Percentiles rank a stretch among this genome's conserved stretches.
These are phyloP conservation scores for Oxyteleia sp. DNA, from an alignment of 2,888 invertebrate genomes.

Conservation along the genomic window DNA sequence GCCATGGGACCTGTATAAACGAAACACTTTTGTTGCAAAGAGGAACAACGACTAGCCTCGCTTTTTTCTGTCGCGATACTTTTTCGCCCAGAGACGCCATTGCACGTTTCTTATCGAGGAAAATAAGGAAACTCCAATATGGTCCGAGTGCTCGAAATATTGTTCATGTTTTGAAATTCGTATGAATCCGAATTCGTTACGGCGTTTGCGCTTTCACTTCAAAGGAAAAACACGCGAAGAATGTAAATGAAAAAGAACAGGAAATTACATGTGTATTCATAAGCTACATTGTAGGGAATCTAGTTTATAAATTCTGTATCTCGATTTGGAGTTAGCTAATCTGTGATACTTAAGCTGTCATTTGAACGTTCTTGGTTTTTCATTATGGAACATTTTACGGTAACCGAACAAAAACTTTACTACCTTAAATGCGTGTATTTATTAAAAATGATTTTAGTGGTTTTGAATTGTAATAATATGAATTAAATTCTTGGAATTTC, in stretches of 20 bases:
- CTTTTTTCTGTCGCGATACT: no score
- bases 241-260: constrained; percentile 75
- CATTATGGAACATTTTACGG: background rate
- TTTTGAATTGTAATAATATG: no score
- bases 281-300: constrained; percentile 2
- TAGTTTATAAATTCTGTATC: background rate
- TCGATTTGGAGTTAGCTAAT: background rate
- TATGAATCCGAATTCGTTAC: constrained; percentile 36
- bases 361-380: background rate
- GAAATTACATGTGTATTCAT: constrained; percentile 71
- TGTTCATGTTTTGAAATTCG: constrained; percentile 32
- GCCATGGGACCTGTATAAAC: no score
- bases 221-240: constrained; percentile 5
- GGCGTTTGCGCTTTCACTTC: constrained; percentile 7
- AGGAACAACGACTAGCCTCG: no score
- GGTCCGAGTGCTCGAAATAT: constrained; percentile 29
- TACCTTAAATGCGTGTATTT: background rate
- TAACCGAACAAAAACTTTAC: background rate
- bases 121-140: constrained; percentile 27
- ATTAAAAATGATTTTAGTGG: no score
- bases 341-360: background rate
- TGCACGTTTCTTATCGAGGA: constrained; percentile 32
- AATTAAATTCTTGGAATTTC: no score
- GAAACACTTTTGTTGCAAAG: no score
- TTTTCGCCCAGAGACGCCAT: no score